phyloP scores from a whole-genome alignment of 2,888 invertebrate species.

The Ferrisia virgata region DNA sequence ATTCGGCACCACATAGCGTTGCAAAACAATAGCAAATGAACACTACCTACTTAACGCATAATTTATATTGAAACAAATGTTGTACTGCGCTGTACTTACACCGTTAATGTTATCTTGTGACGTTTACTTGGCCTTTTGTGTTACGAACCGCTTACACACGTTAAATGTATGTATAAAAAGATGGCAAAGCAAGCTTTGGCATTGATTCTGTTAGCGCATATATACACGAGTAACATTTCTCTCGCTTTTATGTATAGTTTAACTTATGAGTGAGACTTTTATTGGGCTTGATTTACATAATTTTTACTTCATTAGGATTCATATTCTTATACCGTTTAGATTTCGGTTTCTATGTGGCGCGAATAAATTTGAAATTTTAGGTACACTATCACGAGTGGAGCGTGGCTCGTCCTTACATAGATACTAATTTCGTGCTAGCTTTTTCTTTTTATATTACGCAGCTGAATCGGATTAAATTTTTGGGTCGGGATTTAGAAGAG shows the following conservation, averaged over 20 bases:
- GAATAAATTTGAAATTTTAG: background rate
- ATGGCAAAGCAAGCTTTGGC: background rate
- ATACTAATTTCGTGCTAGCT: too few relatives aligned
- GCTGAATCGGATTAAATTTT: too few relatives aligned
- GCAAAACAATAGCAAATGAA: background rate
- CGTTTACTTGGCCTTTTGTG: slow-evolving; percentile 14
- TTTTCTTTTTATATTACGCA: too few relatives aligned
- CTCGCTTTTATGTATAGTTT: background rate
- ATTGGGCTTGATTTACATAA: slow-evolving; percentile 9
- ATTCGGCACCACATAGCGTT: background rate
- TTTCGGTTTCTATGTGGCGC: background rate
- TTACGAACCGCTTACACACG: background rate
- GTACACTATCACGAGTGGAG: too few relatives aligned
- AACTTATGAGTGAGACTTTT: background rate
- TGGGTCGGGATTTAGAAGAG: too few relatives aligned
- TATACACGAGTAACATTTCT: background rate
- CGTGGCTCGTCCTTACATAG: too few relatives aligned
- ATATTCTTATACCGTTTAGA: background rate
- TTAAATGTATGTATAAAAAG: background rate
- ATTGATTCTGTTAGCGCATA: background rate
- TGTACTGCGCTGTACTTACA: background rate
- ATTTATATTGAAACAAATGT: slow-evolving; percentile 7
- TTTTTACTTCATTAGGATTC: slow-evolving; percentile 1
- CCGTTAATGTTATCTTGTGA: background rate
- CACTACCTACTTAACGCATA: slow-evolving; percentile 3